A percentile compares a stretch with the other conserved stretches of the same genome.
Conservation (phyloP, 2,797 vertebrate species). For the Caiman crocodilus region DNA sequence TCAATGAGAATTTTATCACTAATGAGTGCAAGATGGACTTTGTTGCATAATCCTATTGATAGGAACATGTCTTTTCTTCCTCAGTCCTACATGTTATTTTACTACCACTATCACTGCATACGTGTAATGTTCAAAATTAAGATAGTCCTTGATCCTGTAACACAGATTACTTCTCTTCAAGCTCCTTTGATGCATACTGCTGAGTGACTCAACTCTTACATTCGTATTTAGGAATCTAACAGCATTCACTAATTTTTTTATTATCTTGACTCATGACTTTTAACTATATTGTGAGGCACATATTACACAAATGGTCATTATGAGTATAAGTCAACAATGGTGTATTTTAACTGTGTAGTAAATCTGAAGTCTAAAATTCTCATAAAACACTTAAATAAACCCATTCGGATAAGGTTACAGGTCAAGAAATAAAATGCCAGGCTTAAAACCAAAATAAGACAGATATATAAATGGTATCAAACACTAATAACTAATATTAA, state of each 20-base stretch:
- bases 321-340: background rate
- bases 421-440: constrained; percentile 11
- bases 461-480: constrained; percentile 1
- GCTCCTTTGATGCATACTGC: background rate
- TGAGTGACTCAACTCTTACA: background rate
- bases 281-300: background rate
- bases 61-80: background rate
- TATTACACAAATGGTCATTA: background rate
- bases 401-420: background rate
- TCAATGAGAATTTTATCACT: constrained; percentile 1
- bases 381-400: background rate
- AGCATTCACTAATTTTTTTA: background rate
- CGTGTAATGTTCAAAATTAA: background rate
- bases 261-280: background rate
- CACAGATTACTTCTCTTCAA: background rate
- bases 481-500: constrained; percentile 19
- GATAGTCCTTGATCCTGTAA: background rate
- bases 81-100: background rate
- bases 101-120: background rate
- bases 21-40: background rate
- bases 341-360: background rate
- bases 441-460: constrained; percentile 39
- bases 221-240: background rate
- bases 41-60: background rate
- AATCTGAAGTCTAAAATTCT: constrained; percentile 30